Conservation (phyloP, 2,888 invertebrate genomes). For the Drosophila subsilvestris region DNA sequence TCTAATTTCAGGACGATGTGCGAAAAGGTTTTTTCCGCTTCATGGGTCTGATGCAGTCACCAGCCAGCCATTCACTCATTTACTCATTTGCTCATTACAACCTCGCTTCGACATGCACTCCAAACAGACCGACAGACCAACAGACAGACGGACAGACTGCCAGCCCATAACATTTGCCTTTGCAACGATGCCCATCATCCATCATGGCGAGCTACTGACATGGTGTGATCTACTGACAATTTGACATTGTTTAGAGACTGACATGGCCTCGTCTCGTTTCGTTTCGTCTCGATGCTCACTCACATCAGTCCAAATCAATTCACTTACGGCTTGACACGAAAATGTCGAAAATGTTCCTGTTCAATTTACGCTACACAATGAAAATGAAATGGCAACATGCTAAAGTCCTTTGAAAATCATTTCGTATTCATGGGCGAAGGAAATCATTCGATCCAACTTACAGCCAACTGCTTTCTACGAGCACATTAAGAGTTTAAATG, state of each 20-base stretch:
- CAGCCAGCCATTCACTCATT: slow-evolving; percentile 19
- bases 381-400: neutral
- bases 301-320: neutral
- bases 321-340: neutral
- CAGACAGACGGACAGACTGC: neutral
- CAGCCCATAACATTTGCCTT: slow-evolving; percentile 11
- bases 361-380: neutral
- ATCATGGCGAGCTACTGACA: neutral
- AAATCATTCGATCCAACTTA: neutral
- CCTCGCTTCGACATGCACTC: neutral
- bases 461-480: neutral
- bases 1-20: slow-evolving; percentile 34
- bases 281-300: neutral
- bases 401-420: neutral
- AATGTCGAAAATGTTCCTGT: neutral
- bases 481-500: slow-evolving; percentile 1
- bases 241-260: slow-evolving; percentile 21
- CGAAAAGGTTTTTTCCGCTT: slow-evolving; percentile 37
- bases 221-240: slow-evolving; percentile 15
- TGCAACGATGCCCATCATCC: neutral
- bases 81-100: slow-evolving; percentile 17
- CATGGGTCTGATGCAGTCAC: slow-evolving; percentile 28
- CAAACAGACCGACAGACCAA: neutral
- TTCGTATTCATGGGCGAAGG: neutral
- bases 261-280: neutral